Base-by-base conservation (phyloP, 64 coral and sea anemone species). In the Trachythela sp. region DNA sequence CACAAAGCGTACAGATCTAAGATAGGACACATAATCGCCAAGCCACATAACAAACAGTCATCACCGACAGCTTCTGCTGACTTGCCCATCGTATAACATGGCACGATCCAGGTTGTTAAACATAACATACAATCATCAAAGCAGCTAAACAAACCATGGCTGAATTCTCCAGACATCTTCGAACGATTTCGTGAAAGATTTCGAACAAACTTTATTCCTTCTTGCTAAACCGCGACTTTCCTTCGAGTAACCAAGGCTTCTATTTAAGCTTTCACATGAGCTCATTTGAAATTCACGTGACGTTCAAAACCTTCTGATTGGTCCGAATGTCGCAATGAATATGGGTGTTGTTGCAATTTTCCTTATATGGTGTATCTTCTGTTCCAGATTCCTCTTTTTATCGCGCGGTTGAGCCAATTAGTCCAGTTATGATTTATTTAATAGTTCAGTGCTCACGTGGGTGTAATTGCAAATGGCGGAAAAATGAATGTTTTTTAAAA, bases 21-120 rank as follows among this genome's bases (percentile, higher is more conserved):
- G 2, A 92, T 15, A 4, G 93, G 95, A 15, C 94, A 85, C 85
- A 94, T 86, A 29, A 84, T 75, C 0, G 90, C 89, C 3, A 92
- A 1, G 27, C 95, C 95, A 49, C 95, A 97, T 83, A 97, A 70
- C 39, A 97, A 49, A 40, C 95, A 97, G 45, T 94, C 95, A 24
- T 97, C 95, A 0, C 95, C 95, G n/a, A 94, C 93, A 0, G 93
- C 91, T 54, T 97, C 95, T 0, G 95, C 88, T 8, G 88, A 94
- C 77, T 97, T 97, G 7, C 95, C 95, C 50, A 97, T 92, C 0
- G 93, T 94, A 24, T 97, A 94, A 22, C 93, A 97, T 1, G 93
- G 93, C n/a, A 83, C 91, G 48, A 88, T 89, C 35, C 84, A 92
- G 0, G 93, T 83, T 24, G 90, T 94, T 2, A 94, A 31, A 48